Evolutionary conservation across 2,888 invertebrate genomes (phyloP).

Genomic region (Heliconius erato): DNA sequence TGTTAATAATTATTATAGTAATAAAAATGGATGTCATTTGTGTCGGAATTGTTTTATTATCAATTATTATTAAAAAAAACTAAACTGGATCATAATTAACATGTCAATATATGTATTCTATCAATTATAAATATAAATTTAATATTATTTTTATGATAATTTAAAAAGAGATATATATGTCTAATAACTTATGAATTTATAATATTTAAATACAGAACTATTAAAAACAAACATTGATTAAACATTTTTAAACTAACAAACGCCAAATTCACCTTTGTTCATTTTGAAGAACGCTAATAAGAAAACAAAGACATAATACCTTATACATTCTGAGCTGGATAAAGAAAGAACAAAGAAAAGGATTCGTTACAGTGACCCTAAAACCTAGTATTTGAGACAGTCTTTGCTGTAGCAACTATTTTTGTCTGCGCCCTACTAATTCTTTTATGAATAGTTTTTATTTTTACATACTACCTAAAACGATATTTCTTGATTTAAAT

Average conservation of each 20-base stretch:
- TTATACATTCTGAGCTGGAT: slow-evolving; percentile 7
- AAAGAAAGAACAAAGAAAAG: slow-evolving; percentile 25
- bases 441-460: background rate
- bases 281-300: background rate
- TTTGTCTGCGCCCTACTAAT: slow-evolving; percentile 13
- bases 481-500: background rate
- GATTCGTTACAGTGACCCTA: slow-evolving; percentile 29
- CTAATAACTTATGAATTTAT: too few species aligned
- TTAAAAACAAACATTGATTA: too few species aligned
- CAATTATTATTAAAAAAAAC: too few species aligned
- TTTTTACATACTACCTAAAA: background rate
- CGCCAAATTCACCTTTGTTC: background rate
- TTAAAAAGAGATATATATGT: too few species aligned
- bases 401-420: slow-evolving; percentile 7
- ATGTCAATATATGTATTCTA: too few species aligned
- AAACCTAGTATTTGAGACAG: slow-evolving; percentile 24
- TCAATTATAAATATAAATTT: too few species aligned
- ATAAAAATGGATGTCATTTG: too few species aligned
- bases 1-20: too few species aligned
- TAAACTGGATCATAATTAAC: too few species aligned
- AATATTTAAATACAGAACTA: too few species aligned
- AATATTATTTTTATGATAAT: too few species aligned
- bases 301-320: background rate
- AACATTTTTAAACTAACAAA: background rate
- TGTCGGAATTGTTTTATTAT: too few species aligned